Evolutionary conservation across 2,113 vertebrate species (phyloP).

Genomic region (Parus major): DNA sequence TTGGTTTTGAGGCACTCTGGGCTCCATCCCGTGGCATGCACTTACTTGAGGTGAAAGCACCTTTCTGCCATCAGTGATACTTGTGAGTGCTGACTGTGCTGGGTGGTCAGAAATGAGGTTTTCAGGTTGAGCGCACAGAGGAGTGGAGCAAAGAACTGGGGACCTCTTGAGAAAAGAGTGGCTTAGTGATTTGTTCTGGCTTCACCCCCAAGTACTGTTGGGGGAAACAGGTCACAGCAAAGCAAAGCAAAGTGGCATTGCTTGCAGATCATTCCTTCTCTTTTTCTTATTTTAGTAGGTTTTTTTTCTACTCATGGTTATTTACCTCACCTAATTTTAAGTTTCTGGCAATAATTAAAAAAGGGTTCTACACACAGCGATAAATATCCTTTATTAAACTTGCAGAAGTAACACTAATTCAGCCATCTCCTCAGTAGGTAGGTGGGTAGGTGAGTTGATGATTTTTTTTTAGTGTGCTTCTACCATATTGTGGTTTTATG

Average conservation of each 20-base stretch:
- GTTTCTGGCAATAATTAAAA: not conserved
- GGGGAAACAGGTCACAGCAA: not conserved
- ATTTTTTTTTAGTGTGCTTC: not conserved
- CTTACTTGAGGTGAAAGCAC: not conserved
- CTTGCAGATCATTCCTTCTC: not conserved
- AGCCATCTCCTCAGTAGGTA: not conserved
- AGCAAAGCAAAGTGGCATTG: not conserved
- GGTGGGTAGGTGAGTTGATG: not conserved
- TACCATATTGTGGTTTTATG: not conserved
- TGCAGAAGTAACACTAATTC: not conserved
- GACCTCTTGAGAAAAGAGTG: not conserved
- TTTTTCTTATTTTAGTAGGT: not conserved
- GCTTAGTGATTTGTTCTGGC: not conserved
- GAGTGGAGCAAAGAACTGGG: not conserved
- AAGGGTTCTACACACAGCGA: not conserved
- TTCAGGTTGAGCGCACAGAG: not conserved
- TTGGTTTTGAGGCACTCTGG: not conserved
- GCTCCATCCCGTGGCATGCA: not conserved
- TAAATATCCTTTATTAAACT: not conserved
- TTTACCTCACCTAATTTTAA: not conserved
- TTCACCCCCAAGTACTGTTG: not conserved
- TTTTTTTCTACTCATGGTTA: not conserved
- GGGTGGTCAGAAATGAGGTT: not conserved
- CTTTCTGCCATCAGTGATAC: not conserved
- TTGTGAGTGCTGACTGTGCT: not conserved